These are phyloP conservation scores for Erpornis zantholeuca DNA, from an alignment of 2,113 vertebrate genomes.

Conservation along the genomic window DNA sequence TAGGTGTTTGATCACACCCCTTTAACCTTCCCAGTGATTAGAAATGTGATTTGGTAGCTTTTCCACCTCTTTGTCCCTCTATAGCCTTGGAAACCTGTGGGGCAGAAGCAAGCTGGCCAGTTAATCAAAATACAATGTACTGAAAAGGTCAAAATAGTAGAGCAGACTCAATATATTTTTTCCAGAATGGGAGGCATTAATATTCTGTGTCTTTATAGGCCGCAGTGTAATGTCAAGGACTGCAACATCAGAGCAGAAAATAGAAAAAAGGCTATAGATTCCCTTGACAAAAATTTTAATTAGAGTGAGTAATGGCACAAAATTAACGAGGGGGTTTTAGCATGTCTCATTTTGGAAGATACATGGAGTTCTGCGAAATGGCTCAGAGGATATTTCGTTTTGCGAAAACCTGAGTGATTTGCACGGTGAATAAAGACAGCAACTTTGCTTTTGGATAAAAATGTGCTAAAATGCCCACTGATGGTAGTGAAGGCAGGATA, in stretches of 20 bases:
- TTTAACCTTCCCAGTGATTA: constrained; percentile 8
- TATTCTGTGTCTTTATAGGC: constrained; percentile 33
- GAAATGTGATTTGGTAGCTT: neutral
- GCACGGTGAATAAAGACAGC: neutral
- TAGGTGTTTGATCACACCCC: neutral
- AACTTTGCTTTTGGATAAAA: neutral
- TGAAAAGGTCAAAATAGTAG: constrained; percentile 59
- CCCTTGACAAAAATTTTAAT: constrained; percentile 50
- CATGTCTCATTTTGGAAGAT: constrained; percentile 18
- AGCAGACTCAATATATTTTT: constrained; percentile 39
- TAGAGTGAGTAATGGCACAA: constrained; percentile 23
- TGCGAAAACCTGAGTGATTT: neutral
- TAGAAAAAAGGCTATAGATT: constrained; percentile 2
- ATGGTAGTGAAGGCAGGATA: neutral
- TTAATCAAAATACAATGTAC: constrained; percentile 65
- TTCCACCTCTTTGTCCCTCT: neutral
- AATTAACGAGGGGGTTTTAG: neutral
- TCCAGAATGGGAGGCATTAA: constrained; percentile 28
- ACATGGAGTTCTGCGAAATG: neutral
- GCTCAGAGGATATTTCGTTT: neutral
- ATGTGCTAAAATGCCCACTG: neutral
- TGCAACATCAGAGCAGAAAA: constrained; percentile 30
- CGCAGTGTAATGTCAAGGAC: neutral
- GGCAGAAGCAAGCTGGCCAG: constrained; percentile 27
- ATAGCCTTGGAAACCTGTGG: constrained; percentile 29